These are phyloP conservation scores for Lochmaea crataegi DNA, from an alignment of 2,888 invertebrate species.

Conservation along the genomic window DNA sequence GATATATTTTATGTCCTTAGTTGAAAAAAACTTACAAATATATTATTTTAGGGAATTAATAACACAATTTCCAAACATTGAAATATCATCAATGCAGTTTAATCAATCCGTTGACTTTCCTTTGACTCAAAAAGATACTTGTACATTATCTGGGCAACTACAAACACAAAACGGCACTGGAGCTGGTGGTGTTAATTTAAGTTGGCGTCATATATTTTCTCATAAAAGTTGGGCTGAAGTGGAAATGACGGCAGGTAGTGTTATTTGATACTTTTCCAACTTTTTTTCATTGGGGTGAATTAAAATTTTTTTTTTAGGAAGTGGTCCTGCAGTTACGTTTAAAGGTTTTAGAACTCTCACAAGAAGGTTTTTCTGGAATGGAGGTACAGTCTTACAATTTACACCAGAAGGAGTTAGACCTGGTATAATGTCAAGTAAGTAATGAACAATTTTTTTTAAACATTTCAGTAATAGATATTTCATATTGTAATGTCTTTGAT, in stretches of 20 bases:
- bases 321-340: conserved; percentile 81
- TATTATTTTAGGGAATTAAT: conserved; percentile 46
- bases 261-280: background rate
- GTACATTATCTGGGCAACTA: conserved; percentile 84
- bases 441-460: background rate
- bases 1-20: conserved; percentile 50
- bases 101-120: conserved; percentile 95
- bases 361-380: conserved; percentile 80
- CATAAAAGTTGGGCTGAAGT: conserved; percentile 91
- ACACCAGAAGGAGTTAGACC: conserved; percentile 82
- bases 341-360: conserved; percentile 84
- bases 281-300: background rate
- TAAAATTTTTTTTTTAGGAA: conserved; percentile 60
- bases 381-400: conserved; percentile 80
- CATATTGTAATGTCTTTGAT: no score
- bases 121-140: conserved; percentile 85
- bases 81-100: conserved; percentile 93
- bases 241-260: conserved; percentile 80
- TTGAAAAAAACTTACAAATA: conserved; percentile 2
- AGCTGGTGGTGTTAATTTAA: conserved; percentile 79
- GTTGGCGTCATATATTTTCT: conserved; percentile 81
- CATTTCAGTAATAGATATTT: background rate
- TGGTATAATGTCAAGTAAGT: conserved; percentile 81
- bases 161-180: conserved; percentile 91
- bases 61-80: conserved; percentile 75